Evolutionary conservation across 2,888 invertebrate species (phyloP).

Genomic region (Parelbella ahira): DNA sequence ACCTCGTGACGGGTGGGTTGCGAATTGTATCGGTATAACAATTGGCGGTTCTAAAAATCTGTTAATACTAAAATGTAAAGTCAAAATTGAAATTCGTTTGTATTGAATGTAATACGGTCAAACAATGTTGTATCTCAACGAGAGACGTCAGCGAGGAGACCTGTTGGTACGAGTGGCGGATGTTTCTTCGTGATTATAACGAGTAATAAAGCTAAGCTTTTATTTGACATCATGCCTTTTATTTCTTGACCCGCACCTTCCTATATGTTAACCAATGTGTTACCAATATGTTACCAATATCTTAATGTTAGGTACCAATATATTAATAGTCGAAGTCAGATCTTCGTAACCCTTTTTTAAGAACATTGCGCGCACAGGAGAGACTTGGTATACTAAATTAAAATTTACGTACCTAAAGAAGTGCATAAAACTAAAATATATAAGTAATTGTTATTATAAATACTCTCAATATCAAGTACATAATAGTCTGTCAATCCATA

Average conservation of each 20-base stretch:
- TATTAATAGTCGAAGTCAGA: too few species aligned
- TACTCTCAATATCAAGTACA: too few species aligned
- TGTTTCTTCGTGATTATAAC: slow-evolving; percentile 85
- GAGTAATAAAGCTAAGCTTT: slow-evolving; percentile 89
- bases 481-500: too few species aligned
- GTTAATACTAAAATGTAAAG: slow-evolving; percentile 34
- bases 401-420: too few species aligned
- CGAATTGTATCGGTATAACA: slow-evolving; percentile 55
- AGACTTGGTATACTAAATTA: too few species aligned
- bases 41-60: slow-evolving; percentile 67
- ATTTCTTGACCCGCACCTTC: slow-evolving; percentile 52
- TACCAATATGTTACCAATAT: too few species aligned
- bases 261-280: too few species aligned
- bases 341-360: too few species aligned
- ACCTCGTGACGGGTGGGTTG: slow-evolving; percentile 37
- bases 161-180: slow-evolving; percentile 75
- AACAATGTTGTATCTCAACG: slow-evolving; percentile 56
- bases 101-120: slow-evolving; percentile 53
- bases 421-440: too few species aligned
- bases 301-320: too few species aligned
- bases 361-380: too few species aligned
- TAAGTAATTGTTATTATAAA: too few species aligned
- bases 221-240: slow-evolving; percentile 80
- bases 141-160: slow-evolving; percentile 63
- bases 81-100: slow-evolving; percentile 72